Evolutionary conservation across 1,140 invertebrate genomes (phyloP).

Genomic region (Trichonephila inaurata): DNA sequence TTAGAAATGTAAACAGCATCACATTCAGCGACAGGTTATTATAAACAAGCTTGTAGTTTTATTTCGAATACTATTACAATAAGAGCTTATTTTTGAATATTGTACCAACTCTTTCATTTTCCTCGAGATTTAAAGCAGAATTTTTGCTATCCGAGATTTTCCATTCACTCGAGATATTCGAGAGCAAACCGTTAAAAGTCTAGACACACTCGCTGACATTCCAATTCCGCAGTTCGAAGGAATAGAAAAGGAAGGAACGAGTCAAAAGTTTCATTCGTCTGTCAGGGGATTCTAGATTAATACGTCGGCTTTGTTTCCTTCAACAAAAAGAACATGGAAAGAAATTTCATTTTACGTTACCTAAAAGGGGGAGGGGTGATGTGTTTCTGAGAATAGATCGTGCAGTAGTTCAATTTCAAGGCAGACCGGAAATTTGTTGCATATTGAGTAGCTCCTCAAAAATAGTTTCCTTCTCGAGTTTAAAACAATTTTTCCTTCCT

Average conservation of each 20-base stretch:
- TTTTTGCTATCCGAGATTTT: too few relatives aligned
- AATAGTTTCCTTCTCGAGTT: neutral
- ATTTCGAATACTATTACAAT: too few relatives aligned
- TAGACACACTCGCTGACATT: neutral
- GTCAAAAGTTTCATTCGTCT: neutral
- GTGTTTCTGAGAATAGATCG: constrained; percentile 25
- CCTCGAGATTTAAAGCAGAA: too few relatives aligned
- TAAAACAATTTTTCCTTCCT: too few relatives aligned
- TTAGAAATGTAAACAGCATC: too few relatives aligned
- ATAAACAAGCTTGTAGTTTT: too few relatives aligned
- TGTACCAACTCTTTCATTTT: too few relatives aligned
- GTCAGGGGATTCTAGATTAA: constrained; percentile 1
- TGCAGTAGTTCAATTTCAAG: neutral
- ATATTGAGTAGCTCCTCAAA: neutral
- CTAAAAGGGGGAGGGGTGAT: neutral
- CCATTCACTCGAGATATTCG: too few relatives aligned
- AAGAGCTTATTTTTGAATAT: too few relatives aligned
- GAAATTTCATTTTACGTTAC: neutral
- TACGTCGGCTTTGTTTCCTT: constrained; percentile 17
- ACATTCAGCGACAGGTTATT: too few relatives aligned
- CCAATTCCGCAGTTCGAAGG: neutral
- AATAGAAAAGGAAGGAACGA: neutral
- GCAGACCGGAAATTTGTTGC: constrained; percentile 27
- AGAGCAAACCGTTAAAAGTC: too few relatives aligned
- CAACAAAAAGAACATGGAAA: neutral